Conservation (phyloP, 2,113 vertebrate species). For the Alligator mississippiensis region DNA sequence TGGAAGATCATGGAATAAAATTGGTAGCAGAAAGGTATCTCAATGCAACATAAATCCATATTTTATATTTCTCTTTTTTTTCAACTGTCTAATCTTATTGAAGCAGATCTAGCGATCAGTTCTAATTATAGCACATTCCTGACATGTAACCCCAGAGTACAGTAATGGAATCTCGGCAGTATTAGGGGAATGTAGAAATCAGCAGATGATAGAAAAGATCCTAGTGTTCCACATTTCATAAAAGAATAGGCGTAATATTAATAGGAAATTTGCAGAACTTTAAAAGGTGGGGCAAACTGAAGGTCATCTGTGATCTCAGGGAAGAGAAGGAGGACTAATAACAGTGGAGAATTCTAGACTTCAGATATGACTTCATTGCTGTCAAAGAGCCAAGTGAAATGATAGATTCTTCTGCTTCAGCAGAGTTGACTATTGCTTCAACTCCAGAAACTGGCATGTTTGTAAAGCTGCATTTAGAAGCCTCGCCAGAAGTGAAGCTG, state of each 20-base stretch:
- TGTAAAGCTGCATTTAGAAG: slow-evolving; percentile 37
- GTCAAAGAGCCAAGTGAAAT: slow-evolving; percentile 61
- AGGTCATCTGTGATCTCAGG: neutral
- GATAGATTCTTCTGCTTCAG: slow-evolving; percentile 43
- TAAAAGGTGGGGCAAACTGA: slow-evolving; percentile 25
- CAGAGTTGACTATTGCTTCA: slow-evolving; percentile 1
- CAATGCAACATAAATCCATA: slow-evolving; percentile 6
- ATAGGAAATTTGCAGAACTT: neutral
- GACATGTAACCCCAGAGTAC: neutral
- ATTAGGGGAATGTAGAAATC: neutral
- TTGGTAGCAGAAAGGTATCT: slow-evolving; percentile 15
- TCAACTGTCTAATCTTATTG: slow-evolving; percentile 27
- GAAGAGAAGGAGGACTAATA: slow-evolving; percentile 48
- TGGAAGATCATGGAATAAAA: neutral
- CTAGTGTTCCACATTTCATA: neutral
- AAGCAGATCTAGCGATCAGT: slow-evolving; percentile 65
- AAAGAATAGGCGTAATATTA: slow-evolving; percentile 6
- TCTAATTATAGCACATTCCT: slow-evolving; percentile 65
- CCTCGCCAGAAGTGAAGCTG: slow-evolving; percentile 38
- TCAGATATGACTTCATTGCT: slow-evolving; percentile 35
- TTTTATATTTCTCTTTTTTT: neutral
- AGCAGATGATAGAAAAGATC: slow-evolving; percentile 19
- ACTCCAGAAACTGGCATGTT: slow-evolving; percentile 39
- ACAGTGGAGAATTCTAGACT: slow-evolving; percentile 38
- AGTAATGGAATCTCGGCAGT: neutral